Evolutionary conservation across 2,888 invertebrate species (phyloP), one percentile per base, ranked within the genome.

Genomic region (Adelphocoris suturalis): DNA sequence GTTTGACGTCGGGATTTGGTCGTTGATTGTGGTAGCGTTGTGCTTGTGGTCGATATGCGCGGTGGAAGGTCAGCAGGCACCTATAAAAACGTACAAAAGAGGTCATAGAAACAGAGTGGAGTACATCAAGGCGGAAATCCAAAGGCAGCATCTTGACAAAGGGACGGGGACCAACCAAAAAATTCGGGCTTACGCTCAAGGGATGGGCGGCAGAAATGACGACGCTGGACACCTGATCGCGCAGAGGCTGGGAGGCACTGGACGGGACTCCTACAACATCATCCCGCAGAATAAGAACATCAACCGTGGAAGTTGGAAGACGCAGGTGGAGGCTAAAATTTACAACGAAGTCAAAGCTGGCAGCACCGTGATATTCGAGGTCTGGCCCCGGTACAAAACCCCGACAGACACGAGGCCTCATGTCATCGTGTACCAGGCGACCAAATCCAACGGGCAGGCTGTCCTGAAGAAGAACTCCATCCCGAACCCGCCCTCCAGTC

Each of bases 151-250:
- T 28, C 46, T 89, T 37, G 82, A 89, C 75, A 57, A 55, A 23
- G 89, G 78, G 9, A 78, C 78, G 14, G 80, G 48, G 9, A 88
- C 88, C 16, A 88, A 57, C 16, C 19, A 37, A 78, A 80, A 19
- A 28, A 88, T 80, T 16, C 19, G 78, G 27, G 80, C 76, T 5
- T 89, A 89, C 61, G 61, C 82, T 52, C 27, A 89, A 23, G 27
- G 19, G 16, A 82, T 89, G 89, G 82, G 89, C 0, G 16, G n/a
- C 7, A 7, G 16, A 12, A 82, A 55, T 23, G 89, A 89, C 68
- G 89, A 89, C 75, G 89, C 89, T 3, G 89, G 89, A 14, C 89
- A 89, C 19, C 57, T 89, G 14, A 81, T 89, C 9, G 89, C 89
- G 3, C 76, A 82, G 14, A 57, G 89, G n/a, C n/a, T 89, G 16